phyloP scores from a whole-genome alignment of 2,888 invertebrate species.

The Philereme vetulata region DNA sequence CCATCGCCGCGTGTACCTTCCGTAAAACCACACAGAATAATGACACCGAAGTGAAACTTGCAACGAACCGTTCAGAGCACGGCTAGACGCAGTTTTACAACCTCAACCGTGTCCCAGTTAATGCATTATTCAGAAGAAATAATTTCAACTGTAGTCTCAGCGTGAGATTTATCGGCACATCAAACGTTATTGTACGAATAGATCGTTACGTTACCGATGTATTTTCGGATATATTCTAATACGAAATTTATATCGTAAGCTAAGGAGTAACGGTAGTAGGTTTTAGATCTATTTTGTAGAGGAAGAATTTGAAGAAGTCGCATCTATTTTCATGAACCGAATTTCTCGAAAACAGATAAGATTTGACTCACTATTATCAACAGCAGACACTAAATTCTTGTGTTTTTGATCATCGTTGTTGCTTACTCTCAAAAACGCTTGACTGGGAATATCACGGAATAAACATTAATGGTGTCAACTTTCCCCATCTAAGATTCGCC shows the following conservation, averaged over 20 bases:
- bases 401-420: no score
- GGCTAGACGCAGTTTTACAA: conserved; percentile 62
- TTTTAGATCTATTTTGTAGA: no score
- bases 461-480: no score
- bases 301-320: no score
- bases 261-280: no score
- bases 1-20: neutral
- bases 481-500: no score
- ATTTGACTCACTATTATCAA: no score
- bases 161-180: conserved; percentile 69
- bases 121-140: conserved; percentile 79
- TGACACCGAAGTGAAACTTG: conserved; percentile 22
- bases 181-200: conserved; percentile 58
- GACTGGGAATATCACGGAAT: no score
- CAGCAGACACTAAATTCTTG: no score
- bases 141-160: conserved; percentile 71
- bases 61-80: conserved; percentile 23
- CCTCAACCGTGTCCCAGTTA: conserved; percentile 59
- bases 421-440: no score
- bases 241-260: conserved; percentile 19
- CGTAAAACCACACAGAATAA: conserved; percentile 15
- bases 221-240: conserved; percentile 31
- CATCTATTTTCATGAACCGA: no score
- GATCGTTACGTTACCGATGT: conserved; percentile 45
- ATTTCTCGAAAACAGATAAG: no score